phyloP scores from a whole-genome alignment of 2,113 vertebrate species.

The Mugil cephalus region DNA sequence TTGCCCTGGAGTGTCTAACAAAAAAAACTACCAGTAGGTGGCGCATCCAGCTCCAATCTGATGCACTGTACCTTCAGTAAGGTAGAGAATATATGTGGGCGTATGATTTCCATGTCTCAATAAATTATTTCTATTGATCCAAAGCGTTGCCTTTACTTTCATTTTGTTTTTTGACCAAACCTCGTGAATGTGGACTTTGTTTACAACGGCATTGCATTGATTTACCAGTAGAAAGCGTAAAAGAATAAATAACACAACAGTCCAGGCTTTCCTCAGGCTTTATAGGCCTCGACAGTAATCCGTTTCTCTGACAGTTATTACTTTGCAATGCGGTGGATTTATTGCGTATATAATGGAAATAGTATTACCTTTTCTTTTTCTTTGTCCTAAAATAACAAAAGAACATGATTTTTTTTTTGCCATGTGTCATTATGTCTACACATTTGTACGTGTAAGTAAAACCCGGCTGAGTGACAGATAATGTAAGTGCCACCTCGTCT shows the following conservation, averaged over 20 bases:
- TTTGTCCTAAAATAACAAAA: slow-evolving; percentile 27
- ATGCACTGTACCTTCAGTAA: background rate
- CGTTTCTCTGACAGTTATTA: slow-evolving; percentile 73
- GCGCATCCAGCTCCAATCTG: slow-evolving; percentile 16
- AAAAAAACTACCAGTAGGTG: slow-evolving; percentile 52
- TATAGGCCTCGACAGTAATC: slow-evolving; percentile 55
- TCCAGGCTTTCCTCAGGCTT: slow-evolving; percentile 54
- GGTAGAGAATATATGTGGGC: background rate
- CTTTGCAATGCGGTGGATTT: slow-evolving; percentile 58
- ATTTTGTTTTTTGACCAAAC: slow-evolving; percentile 35
- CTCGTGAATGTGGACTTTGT: slow-evolving; percentile 36
- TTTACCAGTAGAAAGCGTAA: slow-evolving; percentile 51
- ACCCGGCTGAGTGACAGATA: slow-evolving; percentile 21
- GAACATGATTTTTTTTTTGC: slow-evolving; percentile 40
- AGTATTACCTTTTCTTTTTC: slow-evolving; percentile 48
- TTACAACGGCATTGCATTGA: slow-evolving; percentile 49
- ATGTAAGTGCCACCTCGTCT: slow-evolving; percentile 9
- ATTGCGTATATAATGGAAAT: slow-evolving; percentile 66
- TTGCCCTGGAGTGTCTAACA: background rate
- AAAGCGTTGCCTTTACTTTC: slow-evolving; percentile 36
- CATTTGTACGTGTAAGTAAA: slow-evolving; percentile 17
- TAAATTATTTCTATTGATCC: slow-evolving; percentile 65
- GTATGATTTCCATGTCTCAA: slow-evolving; percentile 48
- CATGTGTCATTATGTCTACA: slow-evolving; percentile 15
- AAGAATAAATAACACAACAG: slow-evolving; percentile 59